phyloP scores from a whole-genome alignment of 2,113 vertebrate species.

The Nestor notabilis region DNA sequence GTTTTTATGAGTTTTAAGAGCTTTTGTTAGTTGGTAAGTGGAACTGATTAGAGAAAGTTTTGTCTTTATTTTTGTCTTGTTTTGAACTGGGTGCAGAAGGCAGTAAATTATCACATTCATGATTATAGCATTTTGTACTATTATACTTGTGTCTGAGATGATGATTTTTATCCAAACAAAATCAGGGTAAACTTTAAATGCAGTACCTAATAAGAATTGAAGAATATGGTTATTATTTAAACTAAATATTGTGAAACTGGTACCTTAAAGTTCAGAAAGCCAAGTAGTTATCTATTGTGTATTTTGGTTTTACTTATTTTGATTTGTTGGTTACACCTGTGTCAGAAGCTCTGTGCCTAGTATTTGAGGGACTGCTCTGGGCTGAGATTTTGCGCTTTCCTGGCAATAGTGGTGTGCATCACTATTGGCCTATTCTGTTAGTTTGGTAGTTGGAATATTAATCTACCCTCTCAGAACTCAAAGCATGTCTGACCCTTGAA shows the following conservation, averaged over 20 bases:
- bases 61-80: not conserved
- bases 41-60: not conserved
- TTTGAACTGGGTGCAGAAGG: not conserved
- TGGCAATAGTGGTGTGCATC: not conserved
- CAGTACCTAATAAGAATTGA: not conserved
- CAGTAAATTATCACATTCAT: not conserved
- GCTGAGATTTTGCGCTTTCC: not conserved
- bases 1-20: not conserved
- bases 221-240: not conserved
- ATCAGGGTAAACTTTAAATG: not conserved
- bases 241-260: not conserved
- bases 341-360: not conserved
- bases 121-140: not conserved
- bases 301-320: not conserved
- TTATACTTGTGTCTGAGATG: not conserved
- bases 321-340: not conserved
- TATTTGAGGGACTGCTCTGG: not conserved
- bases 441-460: not conserved
- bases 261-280: not conserved
- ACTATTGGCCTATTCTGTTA: not conserved
- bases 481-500: not conserved
- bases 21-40: not conserved
- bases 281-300: not conserved
- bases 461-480: not conserved
- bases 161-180: not conserved